Conservation (phyloP, 1,140 invertebrate species). For the Galleria mellonella region DNA sequence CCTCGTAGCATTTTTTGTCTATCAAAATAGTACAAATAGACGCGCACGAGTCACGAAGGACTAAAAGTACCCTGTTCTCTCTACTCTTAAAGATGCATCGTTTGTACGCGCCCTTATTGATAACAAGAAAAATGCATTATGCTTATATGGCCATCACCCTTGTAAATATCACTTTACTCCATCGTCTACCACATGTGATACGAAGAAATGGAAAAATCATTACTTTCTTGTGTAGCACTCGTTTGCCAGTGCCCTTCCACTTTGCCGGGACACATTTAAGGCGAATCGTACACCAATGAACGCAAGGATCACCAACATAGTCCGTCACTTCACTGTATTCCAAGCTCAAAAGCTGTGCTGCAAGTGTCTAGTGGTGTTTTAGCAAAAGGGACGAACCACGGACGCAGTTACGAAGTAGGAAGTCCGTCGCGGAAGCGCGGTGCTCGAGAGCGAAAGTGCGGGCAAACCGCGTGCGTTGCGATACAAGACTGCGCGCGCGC, state of each 20-base stretch:
- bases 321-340: conserved; percentile 15
- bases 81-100: too few species aligned
- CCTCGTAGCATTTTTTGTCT: too few species aligned
- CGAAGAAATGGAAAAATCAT: conserved; percentile 18
- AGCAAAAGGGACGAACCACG: not conserved
- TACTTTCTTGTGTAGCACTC: conserved; percentile 70
- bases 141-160: too few species aligned
- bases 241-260: conserved; percentile 48
- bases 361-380: not conserved
- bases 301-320: conserved; percentile 63
- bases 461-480: conserved; percentile 44
- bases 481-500: conserved; percentile 43
- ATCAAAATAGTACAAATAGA: too few species aligned
- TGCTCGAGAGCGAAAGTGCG: conserved; percentile 63
- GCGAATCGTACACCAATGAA: conserved; percentile 63
- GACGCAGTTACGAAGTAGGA: conserved; percentile 7
- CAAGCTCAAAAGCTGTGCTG: not conserved
- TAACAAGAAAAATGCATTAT: too few species aligned
- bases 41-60: too few species aligned
- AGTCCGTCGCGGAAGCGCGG: conserved; percentile 21
- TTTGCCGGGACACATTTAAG: conserved; percentile 64
- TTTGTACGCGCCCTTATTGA: too few species aligned
- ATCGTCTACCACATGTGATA: conserved; percentile 21
- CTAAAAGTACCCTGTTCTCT: too few species aligned
- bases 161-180: too few species aligned